Evolutionary conservation across 2,113 vertebrate species (phyloP), one percentile per base, ranked within the genome.

Genomic region (Brachyistius frenatus): DNA sequence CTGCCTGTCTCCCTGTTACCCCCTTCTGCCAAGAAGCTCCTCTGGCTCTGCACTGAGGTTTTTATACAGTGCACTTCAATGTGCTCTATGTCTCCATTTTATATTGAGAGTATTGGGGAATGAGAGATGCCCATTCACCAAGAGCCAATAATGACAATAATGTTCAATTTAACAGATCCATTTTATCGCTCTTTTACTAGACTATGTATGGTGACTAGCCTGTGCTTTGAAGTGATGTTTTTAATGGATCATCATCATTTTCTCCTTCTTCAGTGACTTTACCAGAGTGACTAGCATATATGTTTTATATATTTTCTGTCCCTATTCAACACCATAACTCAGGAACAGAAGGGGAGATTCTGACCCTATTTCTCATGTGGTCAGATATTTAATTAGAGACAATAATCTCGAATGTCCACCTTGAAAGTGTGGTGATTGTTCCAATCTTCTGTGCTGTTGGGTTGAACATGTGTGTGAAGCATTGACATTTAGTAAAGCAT

Each of bases 21-120:
- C 73, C 80, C 76, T 72, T 65, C 74, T 68, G 85, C 78, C 83
- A 75, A 56, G 63, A 64, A 81, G 77, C 80, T 84, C 67, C 77
- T 85, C 46, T 71, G 32, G 37, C 71, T 72, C 32, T 15, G 79
- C 54, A 66, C 62, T 69, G 67, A 41, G 39, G 41, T 57, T 61
- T 80, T 67, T 23, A 23, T 23, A 23, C 23, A 23, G 52, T 55
- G 64, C 62, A 68, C 49, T 32, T 76, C 72, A 39, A 11, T 11
- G 3, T 65, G 54, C 46, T 68, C 33, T 33, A 8, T 67, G 62
- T 69, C 67, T 85, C 79, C n/a, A 65, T 81, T 73, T 77, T 71
- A 81, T 68, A 76, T 56, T 36, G 16, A 16, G 5, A 10, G 30
- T 11, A 69, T 30, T 65, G 52, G 16, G 8, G 7, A 67, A 65